Conservation (phyloP, 2,797 vertebrate species). For the Falco rusticolus region DNA sequence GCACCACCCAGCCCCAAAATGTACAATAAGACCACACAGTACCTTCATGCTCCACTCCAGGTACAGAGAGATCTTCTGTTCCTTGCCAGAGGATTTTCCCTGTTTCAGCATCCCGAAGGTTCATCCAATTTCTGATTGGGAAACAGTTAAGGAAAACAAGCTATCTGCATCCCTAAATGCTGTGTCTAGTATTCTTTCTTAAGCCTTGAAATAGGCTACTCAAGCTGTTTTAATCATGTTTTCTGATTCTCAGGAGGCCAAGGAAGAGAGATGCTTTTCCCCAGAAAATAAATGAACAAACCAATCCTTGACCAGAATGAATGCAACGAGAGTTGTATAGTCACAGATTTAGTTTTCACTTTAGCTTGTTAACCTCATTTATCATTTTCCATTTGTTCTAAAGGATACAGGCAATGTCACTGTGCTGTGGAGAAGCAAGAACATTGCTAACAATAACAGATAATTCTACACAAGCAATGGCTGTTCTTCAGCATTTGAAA, state of each 20-base stretch:
- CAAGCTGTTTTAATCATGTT: not conserved
- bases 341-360: not conserved
- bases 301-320: not conserved
- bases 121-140: constrained; percentile 96
- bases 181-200: not conserved
- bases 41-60: constrained; percentile 99
- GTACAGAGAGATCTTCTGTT: constrained; percentile 95
- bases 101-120: constrained; percentile 96
- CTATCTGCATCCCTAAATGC: not conserved
- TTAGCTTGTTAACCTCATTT: constrained; percentile 30
- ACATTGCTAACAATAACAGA: not conserved
- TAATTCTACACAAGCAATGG: not conserved
- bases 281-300: constrained; percentile 11
- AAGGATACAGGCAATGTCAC: not conserved
- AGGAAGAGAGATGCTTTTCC: not conserved
- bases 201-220: not conserved
- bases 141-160: constrained; percentile 73
- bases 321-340: not conserved
- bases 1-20: not conserved
- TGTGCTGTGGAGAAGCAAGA: not conserved
- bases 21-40: constrained; percentile 14
- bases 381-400: not conserved
- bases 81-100: constrained; percentile 99
- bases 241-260: not conserved
- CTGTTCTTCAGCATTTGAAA: not conserved